Percentiles rank a stretch among this genome's conserved stretches.
phyloP scores from a whole-genome alignment of 1,140 invertebrate species.

The Euglossa dilemma region DNA sequence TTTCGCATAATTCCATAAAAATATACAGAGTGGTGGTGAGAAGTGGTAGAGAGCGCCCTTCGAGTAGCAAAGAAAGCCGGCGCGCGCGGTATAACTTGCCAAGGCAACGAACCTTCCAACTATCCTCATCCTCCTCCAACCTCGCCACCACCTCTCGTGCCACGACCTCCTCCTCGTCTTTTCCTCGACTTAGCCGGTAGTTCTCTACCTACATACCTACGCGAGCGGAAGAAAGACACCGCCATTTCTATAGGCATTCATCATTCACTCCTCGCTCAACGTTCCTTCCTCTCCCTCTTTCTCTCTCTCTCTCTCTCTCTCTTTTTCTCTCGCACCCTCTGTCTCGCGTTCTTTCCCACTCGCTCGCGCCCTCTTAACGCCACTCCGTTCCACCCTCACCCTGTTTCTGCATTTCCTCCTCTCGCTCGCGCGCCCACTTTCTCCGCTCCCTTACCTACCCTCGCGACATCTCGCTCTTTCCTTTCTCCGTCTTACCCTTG shows the following conservation, averaged over 20 bases:
- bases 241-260: conserved; percentile 76
- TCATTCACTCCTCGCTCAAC: conserved; percentile 71
- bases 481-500: conserved; percentile 17
- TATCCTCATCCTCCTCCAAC: conserved; percentile 38
- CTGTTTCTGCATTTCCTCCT: conserved; percentile 50
- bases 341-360: background rate
- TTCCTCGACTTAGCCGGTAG: conserved; percentile 61
- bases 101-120: conserved; percentile 60
- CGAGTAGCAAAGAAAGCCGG: conserved; percentile 45
- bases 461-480: background rate
- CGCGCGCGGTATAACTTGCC: conserved; percentile 54
- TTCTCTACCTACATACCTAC: conserved; percentile 54
- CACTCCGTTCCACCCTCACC: conserved; percentile 12
- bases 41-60: conserved; percentile 42
- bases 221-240: conserved; percentile 65
- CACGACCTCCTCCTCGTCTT: conserved; percentile 61
- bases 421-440: conserved; percentile 50
- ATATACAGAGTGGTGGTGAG: conserved; percentile 48
- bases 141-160: conserved; percentile 45
- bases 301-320: background rate
- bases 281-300: conserved; percentile 22
- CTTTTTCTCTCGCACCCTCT: background rate
- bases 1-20: conserved; percentile 56
- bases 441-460: conserved; percentile 33
- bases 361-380: background rate